Base-by-base conservation (phyloP, 2,797 vertebrate genomes). In the Dendrocincla tyrannina region DNA sequence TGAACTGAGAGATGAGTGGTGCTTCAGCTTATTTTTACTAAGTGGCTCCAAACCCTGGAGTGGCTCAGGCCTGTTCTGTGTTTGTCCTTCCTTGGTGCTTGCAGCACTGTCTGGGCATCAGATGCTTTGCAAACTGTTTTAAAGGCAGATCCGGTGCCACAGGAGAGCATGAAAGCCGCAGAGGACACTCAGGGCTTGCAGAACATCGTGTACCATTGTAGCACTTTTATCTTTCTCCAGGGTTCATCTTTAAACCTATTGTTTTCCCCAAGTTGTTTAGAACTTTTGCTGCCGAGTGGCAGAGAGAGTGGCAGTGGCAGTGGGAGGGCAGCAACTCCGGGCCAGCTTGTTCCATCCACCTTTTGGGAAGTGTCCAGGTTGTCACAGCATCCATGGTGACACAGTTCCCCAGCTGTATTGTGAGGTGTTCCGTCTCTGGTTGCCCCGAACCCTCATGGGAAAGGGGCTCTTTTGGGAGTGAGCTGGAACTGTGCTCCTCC, bases 21-120 rank as follows among this genome's bases (percentile, higher is more conserved):
- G 79, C 95, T 96, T 91, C 89, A 95, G 62, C 10, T 81, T 55
- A 16, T 78, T 93, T 88, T 69, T 24, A 8, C 66, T 11, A 41
- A 81, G 85, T 13, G 35, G 1, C 79, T 89, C 53, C 81, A n/a
- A 77, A 62, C 28, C 41, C 62, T 20, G 18, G 79, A 77, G 85
- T 28, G 47, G 69, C 77, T 93, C 25, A 1, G 64, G 73, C 50
- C 58, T 35, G 30, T 4, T 73, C 17, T 58, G 22, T 60, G 9
- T 63, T 85, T 53, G 83, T 73, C 64, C 68, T 94, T 83, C 56
- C 88, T 77, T 1, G 0, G 24, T 22, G 7, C 73, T 35, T 46
- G 10, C 33, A 37, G 33, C 50, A 15, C 62, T 0, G 5, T 13
- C 39, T 19, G 83, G 59, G 78, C 27, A 2, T 74, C 85, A 64